These are phyloP conservation scores for Cryptus armator DNA, from an alignment of 2,888 invertebrate genomes.

Conservation along the genomic window DNA sequence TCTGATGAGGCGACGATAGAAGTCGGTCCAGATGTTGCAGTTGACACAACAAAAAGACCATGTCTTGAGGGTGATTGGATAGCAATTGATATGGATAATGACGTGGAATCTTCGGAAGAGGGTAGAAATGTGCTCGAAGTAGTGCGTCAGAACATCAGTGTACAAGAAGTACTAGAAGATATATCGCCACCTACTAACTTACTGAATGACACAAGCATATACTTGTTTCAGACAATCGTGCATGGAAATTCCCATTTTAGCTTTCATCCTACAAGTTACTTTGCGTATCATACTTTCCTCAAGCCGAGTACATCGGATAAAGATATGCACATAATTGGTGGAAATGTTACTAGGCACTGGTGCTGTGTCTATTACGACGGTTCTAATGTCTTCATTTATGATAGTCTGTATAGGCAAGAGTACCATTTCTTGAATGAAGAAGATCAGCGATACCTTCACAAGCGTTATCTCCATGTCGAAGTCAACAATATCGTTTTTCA, in stretches of 20 bases:
- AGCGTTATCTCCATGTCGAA: constrained; percentile 34
- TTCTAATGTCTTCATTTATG: constrained; percentile 24
- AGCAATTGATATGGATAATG: neutral
- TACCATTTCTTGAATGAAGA: constrained; percentile 25
- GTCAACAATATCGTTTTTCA: neutral
- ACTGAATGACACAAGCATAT: constrained; percentile 30
- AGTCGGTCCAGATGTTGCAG: neutral
- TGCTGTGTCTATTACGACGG: constrained; percentile 48
- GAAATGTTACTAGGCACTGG: constrained; percentile 50
- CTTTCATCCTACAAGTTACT: constrained; percentile 4
- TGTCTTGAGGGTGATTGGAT: neutral
- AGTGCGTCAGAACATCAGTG: neutral
- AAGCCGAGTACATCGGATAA: neutral
- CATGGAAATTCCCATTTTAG: constrained; percentile 7
- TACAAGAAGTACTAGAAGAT: neutral
- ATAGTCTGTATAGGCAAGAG: constrained; percentile 28
- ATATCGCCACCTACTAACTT: neutral
- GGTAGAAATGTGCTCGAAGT: neutral
- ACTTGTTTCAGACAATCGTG: constrained; percentile 20
- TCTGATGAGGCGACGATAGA: neutral
- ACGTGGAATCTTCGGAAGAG: neutral
- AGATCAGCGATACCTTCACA: constrained; percentile 29
- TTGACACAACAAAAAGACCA: neutral
- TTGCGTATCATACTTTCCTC: constrained; percentile 1
- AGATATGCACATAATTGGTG: constrained; percentile 57